Base-by-base conservation (phyloP, 2,113 vertebrate genomes). In the Sprattus sprattus region DNA sequence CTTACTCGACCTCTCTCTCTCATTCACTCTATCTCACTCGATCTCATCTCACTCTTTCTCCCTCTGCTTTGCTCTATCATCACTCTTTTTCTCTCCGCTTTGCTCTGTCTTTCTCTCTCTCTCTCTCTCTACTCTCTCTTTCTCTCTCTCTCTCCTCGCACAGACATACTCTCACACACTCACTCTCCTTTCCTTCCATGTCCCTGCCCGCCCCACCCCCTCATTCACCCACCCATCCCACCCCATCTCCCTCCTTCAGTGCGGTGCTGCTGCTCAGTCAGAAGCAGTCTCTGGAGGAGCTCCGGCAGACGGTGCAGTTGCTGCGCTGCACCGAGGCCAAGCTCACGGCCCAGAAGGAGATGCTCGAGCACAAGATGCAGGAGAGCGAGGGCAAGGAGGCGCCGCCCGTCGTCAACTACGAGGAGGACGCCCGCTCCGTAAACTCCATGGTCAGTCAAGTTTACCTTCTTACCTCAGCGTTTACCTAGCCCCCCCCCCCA, bases 351-450 rank as follows among this genome's bases (percentile, higher is more conserved):
- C 98, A 99, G 91, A 99, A 98, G 87, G 95, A 96, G 45, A 88
- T 99, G 81, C 89, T 99, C 49, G 97, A 99, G 50, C 91, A 95
- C 91, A 99, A 98, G 87, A 96, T 99, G 82, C 94, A 96, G 89
- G 96, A 96, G 85, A 97, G 96, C 90, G 96, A 97, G 89, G 97
- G 97, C 75, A 97, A 96, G 3, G 97, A 98, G 1, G 96, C 98
- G 4, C 96, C 96, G 82, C 96, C 96, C 1, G 96, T 97, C 2
- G 93, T 98, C 82, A 98, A 97, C 60, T 99, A 99, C 4, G 98
- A 99, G 92, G 98, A 99, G 60, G 98, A 99, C 88, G 95, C 96
- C 0, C 96, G 97, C 90, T 99, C 98, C 0, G 95, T 99, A 3
- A 96, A 97, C 85, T 99, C 98, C 50, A 96, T 98, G 86, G 98